Evolutionary conservation across 2,888 invertebrate genomes (phyloP), one percentile per base, ranked within the genome.

Genomic region (Drosophila anomalata): DNA sequence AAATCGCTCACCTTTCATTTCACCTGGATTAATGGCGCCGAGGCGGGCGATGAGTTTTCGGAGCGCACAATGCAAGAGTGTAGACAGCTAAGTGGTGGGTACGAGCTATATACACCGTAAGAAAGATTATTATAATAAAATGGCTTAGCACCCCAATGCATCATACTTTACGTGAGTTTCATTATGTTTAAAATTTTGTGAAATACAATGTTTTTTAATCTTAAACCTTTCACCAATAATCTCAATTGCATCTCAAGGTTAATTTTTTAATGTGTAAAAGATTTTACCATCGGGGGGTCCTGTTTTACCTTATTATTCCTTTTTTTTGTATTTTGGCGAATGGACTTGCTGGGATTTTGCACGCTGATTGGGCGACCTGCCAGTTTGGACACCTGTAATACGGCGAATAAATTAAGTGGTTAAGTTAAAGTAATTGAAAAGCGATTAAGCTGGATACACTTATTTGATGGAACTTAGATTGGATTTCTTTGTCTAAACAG

Each of bases 1-100:
- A 82, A 82, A 82, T 79, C 78, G 86, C 80, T 82, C 82, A 82
- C 82, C 82, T 85, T 82, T 82, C 83, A 85, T 82, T 82, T 82
- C 83, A 78, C 73, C 55, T 75, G 86, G 82, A 82, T 82, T 82
- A 82, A 82, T 82, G 81, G 86, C 79, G 77, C 75, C 83, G 86
- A 71, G 61, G 85, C 69, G 73, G 75, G 56, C 69, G 53, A 60
- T 68, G 59, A 51, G 68, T 50, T 48, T 54, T 41, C 42, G 39
- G 22, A 55, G 66, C 67, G 54, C 73, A 81, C 78, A 84, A 75
- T 84, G 75, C 72, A 66, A 72, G 68, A 47, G 55, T 55, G 44
- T 60, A 44, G 69, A 50, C 51, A 39, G 31, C 65, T 65, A 63
- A 65, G 65, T 54, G 65, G 39, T 65, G 63, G 63, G 54, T 55